These are phyloP conservation scores for Epinotia brunnichana DNA, from an alignment of 2,888 invertebrate genomes.

Conservation along the genomic window DNA sequence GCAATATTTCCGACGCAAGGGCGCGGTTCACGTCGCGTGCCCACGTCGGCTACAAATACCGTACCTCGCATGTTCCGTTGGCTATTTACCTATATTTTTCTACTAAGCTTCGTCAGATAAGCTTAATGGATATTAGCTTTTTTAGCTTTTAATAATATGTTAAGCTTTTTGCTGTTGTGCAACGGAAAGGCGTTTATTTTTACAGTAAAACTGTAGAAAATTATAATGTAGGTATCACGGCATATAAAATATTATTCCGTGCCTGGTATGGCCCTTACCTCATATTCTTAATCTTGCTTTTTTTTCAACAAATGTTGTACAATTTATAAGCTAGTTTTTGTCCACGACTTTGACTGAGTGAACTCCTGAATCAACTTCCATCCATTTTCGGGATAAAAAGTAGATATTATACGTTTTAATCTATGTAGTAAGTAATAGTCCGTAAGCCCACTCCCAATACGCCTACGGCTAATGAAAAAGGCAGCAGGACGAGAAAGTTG, in stretches of 20 bases:
- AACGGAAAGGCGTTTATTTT: conserved; percentile 6
- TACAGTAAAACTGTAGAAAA: conserved; percentile 3
- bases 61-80: conserved; percentile 46
- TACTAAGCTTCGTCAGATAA: conserved; percentile 60
- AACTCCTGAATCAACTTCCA: too few species aligned
- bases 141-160: conserved; percentile 49
- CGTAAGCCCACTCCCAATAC: too few species aligned
- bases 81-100: conserved; percentile 58
- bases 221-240: background rate
- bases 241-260: too few species aligned
- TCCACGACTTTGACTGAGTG: too few species aligned
- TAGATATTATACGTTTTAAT: too few species aligned
- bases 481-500: too few species aligned
- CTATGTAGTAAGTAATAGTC: too few species aligned
- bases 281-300: background rate
- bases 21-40: conserved; percentile 73
- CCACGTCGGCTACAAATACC: conserved; percentile 57
- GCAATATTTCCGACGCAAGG: conserved; percentile 27
- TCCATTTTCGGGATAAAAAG: too few species aligned
- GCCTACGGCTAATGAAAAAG: too few species aligned
- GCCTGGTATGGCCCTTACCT: background rate
- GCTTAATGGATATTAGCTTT: conserved; percentile 61
- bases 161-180: conserved; percentile 22
- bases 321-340: too few species aligned
- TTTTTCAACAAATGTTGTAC: background rate